Evolutionary conservation across 1,140 invertebrate genomes (phyloP).

Genomic region (Macrobrachium nipponense): DNA sequence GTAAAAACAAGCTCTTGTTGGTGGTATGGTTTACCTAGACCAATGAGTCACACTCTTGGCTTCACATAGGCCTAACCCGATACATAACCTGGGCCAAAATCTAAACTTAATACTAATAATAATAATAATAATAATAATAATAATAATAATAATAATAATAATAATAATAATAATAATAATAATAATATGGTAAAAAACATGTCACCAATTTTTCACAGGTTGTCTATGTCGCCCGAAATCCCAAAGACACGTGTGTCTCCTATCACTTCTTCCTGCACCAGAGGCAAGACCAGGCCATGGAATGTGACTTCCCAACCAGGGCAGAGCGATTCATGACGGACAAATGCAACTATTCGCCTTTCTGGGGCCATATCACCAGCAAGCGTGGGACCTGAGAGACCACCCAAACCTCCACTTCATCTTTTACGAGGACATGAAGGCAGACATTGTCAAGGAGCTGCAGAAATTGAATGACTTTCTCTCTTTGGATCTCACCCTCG

Average conservation of each 20-base stretch:
- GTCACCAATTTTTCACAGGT: slow-evolving; percentile 72
- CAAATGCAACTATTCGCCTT: slow-evolving; percentile 4
- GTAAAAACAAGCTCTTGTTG: too few species aligned
- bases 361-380: slow-evolving; percentile 14
- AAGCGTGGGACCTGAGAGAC: slow-evolving; percentile 78
- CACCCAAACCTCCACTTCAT: slow-evolving; percentile 83
- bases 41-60: too few species aligned
- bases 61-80: too few species aligned
- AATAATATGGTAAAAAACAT: neutral
- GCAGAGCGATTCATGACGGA: slow-evolving; percentile 41
- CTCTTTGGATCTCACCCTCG: neutral
- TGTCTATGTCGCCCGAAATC: slow-evolving; percentile 90
- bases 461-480: neutral
- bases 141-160: neutral
- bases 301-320: slow-evolving; percentile 17
- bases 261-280: slow-evolving; percentile 67
- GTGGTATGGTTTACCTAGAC: too few species aligned
- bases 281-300: slow-evolving; percentile 10
- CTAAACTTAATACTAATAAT: too few species aligned
- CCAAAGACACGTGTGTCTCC: slow-evolving; percentile 73
- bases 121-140: too few species aligned
- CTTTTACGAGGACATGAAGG: slow-evolving; percentile 88
- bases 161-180: neutral
- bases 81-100: too few species aligned
- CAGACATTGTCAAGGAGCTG: neutral